Base-by-base conservation (phyloP, 53 echinoderm and acorn worm species). In the Crossaster papposus region DNA sequence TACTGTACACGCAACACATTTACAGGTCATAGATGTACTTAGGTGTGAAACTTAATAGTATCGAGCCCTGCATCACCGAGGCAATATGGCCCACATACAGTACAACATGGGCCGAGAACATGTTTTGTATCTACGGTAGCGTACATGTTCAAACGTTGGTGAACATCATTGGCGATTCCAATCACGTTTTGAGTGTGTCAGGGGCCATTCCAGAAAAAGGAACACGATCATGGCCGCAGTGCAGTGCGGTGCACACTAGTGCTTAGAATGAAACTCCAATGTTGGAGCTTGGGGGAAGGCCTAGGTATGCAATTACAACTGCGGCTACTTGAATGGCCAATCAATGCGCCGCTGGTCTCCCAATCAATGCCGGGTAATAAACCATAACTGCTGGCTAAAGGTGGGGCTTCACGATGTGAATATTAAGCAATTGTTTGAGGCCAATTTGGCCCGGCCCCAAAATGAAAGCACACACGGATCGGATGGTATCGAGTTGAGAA, bases 341-440 rank as follows among this genome's bases (percentile, higher is more conserved):
- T 81, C 63, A 62, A 81, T 81, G 81, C 58, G 54, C 81, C 81
- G 20, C 54, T 14, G 32, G 81, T 81, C 30, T 33, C 58, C 18
- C 62, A 81, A 81, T 81, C 81, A 81, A 81, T 81, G 81, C 29
- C 22, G 20, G 63, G 62, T 58, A 64, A 81, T 63, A 58, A 68
- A 7, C 24, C 4, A 24, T 4, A 28, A 10, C 28, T 26, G 68
- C 68, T 28, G 28, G 58, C 0, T 26, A 28, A 68, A 68, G 11
- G 28, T 2, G 28, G 28, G 28, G 28, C 28, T 68, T 68, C 68
- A 28, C 28, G 68, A 68, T 3, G 24, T 68, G 68, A n/a, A 68
- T 68, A 68, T 68, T 26, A 68, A 68, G 68, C 28, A 10, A 28
- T 26, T 28, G 68, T 68, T 26, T 68, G 24, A 28, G 68, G 68